Percentiles rank a stretch among this genome's conserved stretches.
phyloP scores from a whole-genome alignment of 2,113 vertebrate genomes.

The Pyxicephalus adspersus region DNA sequence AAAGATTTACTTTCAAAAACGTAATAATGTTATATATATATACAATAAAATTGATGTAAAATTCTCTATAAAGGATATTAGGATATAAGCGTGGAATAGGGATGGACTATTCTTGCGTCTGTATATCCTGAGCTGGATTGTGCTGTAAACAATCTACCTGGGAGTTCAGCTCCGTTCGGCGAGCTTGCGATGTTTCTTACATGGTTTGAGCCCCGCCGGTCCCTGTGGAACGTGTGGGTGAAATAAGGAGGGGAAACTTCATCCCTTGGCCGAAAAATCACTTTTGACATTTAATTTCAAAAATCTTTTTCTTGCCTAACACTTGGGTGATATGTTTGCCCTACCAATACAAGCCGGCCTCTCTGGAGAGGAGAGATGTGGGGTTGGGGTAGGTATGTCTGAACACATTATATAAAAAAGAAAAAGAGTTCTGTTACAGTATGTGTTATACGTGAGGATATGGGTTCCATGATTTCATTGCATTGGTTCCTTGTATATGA shows the following conservation, averaged over 20 bases:
- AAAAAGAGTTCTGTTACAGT: not conserved
- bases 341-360: conserved; percentile 11
- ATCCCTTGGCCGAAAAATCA: conserved; percentile 48
- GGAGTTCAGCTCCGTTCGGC: no score
- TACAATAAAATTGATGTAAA: no score
- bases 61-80: no score
- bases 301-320: conserved; percentile 46
- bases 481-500: not conserved
- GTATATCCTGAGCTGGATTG: no score
- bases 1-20: no score
- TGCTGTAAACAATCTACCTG: no score
- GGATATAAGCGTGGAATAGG: no score
- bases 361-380: conserved; percentile 18
- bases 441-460: not conserved
- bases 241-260: conserved; percentile 25
- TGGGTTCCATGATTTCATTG: not conserved
- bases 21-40: no score
- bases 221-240: conserved; percentile 30
- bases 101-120: no score
- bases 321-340: conserved; percentile 46
- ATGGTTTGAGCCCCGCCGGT: conserved; percentile 16
- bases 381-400: not conserved
- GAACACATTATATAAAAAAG: not conserved
- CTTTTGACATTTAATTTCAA: conserved; percentile 58
- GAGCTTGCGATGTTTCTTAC: not conserved